Evolutionary conservation across 2,888 invertebrate species (phyloP), one percentile per base, ranked within the genome.

Genomic region (Diadromus collaris): DNA sequence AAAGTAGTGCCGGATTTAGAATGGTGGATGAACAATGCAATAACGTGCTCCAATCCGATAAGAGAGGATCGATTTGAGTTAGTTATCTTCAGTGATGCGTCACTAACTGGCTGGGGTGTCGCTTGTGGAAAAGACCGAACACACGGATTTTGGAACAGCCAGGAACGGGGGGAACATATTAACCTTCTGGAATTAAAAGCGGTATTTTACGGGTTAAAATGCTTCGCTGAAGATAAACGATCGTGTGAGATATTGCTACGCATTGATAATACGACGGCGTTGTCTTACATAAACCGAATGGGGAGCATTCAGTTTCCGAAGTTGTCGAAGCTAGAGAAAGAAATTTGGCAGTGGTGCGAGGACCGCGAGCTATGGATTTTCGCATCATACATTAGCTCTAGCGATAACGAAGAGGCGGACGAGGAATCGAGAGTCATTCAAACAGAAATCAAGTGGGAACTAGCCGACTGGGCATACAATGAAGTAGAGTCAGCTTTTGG

Each of bases 41-140:
- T 6, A 2, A 24, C 46, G 7, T 16, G 60, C 10, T 58, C 41
- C 4, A 78, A 78, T 63, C 46, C 73, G 46, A 69, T 79, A 58
- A 51, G 73, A 41, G 32, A n/a, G 16, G 9, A 44, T 21, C 44
- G 63, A 24, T 81, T 56, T 9, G 32, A 56, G 6, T 24, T 78
- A 1, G 77, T 77, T 32, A 81, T 82, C 4, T 82, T 78, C 48
- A 74, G 76, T 21, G 83, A 83, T 63, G 82, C 83, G 2, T 84
- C 79, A 2, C n/a, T 78, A n/a, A 78, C 78, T 27, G 81, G 83
- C 7, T 84, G 83, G 83, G 79, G 81, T 21, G 80, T 80, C 2
- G 67, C 56, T 5, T 76, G 76, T 16, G 44, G 73, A 3, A 60
- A 63, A 4, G 27, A 64, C 9, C 63, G 6, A 32, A 56, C 76